Conservation (phyloP, 2,113 vertebrate species). For the Cheilinus undulatus region DNA sequence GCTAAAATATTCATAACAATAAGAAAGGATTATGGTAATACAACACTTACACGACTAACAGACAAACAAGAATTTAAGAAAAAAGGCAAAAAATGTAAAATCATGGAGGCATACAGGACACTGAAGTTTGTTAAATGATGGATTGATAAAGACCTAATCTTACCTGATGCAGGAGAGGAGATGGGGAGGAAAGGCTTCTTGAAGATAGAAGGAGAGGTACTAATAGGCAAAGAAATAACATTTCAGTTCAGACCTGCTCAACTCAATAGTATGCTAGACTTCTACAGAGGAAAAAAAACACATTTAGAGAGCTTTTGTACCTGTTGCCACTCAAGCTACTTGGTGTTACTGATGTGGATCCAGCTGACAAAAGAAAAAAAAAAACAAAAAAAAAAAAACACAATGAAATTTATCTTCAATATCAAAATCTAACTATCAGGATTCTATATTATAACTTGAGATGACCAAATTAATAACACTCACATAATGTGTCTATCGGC, state of each 20-base stretch:
- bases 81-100: slow-evolving; percentile 26
- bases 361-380: slow-evolving; percentile 66
- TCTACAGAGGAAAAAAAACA: slow-evolving; percentile 6
- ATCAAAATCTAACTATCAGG: neutral
- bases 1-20: neutral
- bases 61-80: slow-evolving; percentile 10
- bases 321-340: slow-evolving; percentile 75
- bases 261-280: neutral
- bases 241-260: slow-evolving; percentile 16
- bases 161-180: slow-evolving; percentile 86
- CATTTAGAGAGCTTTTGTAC: slow-evolving; percentile 55
- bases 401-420: neutral
- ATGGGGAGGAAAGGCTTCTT: slow-evolving; percentile 90
- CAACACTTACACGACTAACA: slow-evolving; percentile 22
- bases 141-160: slow-evolving; percentile 19
- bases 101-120: neutral
- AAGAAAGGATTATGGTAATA: slow-evolving; percentile 3
- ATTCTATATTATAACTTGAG: neutral
- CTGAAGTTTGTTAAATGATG: slow-evolving; percentile 1
- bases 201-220: slow-evolving; percentile 89
- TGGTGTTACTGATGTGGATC: slow-evolving; percentile 68
- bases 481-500: slow-evolving; percentile 83
- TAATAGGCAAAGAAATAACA: slow-evolving; percentile 38
- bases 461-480: neutral
- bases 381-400: neutral